Conservation (phyloP, 1,140 invertebrate species). For the Globodera rostochiensis region DNA sequence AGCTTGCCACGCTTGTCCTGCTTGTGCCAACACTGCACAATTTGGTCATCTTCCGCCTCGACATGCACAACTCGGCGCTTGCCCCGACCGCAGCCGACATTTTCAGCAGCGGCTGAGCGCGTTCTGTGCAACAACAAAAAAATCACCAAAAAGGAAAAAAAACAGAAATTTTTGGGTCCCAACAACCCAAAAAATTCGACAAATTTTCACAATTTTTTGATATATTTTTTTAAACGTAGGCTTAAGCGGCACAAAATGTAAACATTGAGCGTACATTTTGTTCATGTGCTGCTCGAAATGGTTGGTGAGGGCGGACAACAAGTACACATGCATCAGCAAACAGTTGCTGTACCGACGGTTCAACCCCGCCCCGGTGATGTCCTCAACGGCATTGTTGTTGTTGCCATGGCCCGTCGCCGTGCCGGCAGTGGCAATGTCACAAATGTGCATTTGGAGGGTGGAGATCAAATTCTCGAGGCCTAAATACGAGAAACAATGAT, state of each 20-base stretch:
- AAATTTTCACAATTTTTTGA: no score
- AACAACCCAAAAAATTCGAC: no score
- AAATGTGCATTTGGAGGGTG: slow-evolving; percentile 20
- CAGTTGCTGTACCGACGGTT: slow-evolving; percentile 31
- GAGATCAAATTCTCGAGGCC: slow-evolving; percentile 10
- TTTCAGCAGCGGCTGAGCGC: slow-evolving; percentile 1
- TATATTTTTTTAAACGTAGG: no score
- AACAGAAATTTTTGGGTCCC: no score
- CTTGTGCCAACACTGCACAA: slow-evolving; percentile 27
- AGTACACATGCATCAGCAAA: slow-evolving; percentile 36
- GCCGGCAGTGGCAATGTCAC: slow-evolving; percentile 17
- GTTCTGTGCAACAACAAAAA: not conserved
- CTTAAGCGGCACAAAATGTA: no score
- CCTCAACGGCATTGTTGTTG: not conserved
- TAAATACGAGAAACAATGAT: no score
- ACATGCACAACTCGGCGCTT: not conserved
- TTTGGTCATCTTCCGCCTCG: not conserved
- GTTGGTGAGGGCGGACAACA: slow-evolving; percentile 33
- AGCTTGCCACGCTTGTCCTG: slow-evolving; percentile 14
- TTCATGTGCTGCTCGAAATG: slow-evolving; percentile 30
- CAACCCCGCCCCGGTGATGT: not conserved
- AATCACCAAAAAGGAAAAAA: no score
- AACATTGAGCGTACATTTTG: slow-evolving; percentile 21
- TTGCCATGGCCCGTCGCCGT: not conserved
- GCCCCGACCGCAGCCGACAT: not conserved